Evolutionary conservation across 2,888 invertebrate species (phyloP).

Genomic region (Stomorhina lunata): DNA sequence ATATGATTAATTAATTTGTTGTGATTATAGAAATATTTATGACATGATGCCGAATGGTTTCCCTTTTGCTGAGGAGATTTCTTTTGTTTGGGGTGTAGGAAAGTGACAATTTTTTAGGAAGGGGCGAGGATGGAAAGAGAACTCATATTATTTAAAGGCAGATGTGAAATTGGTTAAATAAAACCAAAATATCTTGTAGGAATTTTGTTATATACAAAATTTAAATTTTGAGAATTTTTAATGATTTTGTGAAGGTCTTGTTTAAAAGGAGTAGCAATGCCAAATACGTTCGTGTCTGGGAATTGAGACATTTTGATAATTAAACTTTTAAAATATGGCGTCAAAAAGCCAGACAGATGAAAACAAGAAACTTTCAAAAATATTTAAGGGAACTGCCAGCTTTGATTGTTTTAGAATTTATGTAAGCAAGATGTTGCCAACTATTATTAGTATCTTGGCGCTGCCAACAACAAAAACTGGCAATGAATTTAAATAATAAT

Average conservation of each 20-base stretch:
- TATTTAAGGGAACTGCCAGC: too few relatives aligned
- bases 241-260: too few relatives aligned
- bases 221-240: too few relatives aligned
- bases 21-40: conserved; percentile 54
- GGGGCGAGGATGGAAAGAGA: conserved; percentile 9
- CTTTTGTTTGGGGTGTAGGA: not conserved
- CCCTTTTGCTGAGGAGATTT: conserved; percentile 4
- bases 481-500: too few relatives aligned
- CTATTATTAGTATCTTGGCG: too few relatives aligned
- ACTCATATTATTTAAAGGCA: conserved; percentile 5
- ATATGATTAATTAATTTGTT: conserved; percentile 64
- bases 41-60: conserved; percentile 25
- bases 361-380: too few relatives aligned
- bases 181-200: too few relatives aligned
- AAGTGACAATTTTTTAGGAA: conserved; percentile 28
- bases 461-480: too few relatives aligned
- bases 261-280: not conserved
- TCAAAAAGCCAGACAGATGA: not conserved
- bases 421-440: too few relatives aligned
- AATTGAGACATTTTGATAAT: conserved; percentile 3
- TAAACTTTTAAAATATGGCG: not conserved
- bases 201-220: too few relatives aligned
- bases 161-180: too few relatives aligned
- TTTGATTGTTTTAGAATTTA: too few relatives aligned
- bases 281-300: not conserved